These are phyloP conservation scores for Sakesphorus luctuosus DNA, from an alignment of 2,113 vertebrate genomes.

Conservation along the genomic window DNA sequence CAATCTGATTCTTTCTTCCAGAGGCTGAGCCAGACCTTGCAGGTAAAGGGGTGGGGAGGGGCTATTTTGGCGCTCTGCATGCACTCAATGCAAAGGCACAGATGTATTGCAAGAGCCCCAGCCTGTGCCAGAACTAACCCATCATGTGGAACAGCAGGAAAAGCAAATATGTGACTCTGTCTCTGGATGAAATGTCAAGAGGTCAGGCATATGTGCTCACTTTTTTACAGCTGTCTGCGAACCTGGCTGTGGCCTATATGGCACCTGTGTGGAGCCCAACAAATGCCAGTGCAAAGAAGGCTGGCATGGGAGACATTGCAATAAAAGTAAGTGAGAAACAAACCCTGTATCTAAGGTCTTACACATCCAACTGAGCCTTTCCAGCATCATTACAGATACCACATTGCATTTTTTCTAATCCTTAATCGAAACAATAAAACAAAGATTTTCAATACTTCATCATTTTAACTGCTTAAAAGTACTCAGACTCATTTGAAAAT, in stretches of 20 bases:
- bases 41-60: not conserved
- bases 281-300: constrained; percentile 87
- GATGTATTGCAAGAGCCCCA: not conserved
- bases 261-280: constrained; percentile 85
- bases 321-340: constrained; percentile 84
- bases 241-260: constrained; percentile 82
- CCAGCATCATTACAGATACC: not conserved
- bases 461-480: not conserved
- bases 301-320: constrained; percentile 88
- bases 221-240: constrained; percentile 84
- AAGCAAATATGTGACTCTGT: not conserved
- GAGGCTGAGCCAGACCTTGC: not conserved
- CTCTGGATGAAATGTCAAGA: not conserved
- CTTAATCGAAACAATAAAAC: not conserved
- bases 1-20: not conserved
- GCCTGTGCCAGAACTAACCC: not conserved
- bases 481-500: not conserved
- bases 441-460: not conserved
- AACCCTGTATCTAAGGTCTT: not conserved
- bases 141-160: not conserved
- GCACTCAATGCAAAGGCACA: not conserved
- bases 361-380: not conserved
- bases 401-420: not conserved
- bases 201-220: not conserved
- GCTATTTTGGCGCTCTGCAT: not conserved